These are phyloP conservation scores for Paraescarpia echinospica DNA, from an alignment of 1,140 invertebrate species.

Conservation along the genomic window DNA sequence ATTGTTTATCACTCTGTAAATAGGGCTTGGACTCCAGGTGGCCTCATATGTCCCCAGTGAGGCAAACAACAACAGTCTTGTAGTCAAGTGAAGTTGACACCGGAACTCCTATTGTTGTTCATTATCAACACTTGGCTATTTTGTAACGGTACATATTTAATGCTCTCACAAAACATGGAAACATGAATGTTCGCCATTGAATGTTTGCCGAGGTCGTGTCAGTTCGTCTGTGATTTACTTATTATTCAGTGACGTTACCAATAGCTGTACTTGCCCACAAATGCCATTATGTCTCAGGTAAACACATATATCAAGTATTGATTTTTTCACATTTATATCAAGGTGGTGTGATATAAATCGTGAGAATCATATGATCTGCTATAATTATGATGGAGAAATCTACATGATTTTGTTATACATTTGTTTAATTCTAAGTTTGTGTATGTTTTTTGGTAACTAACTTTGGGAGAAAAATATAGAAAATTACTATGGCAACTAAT, in stretches of 20 bases:
- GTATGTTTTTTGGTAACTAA: too few relatives aligned
- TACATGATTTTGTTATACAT: too few relatives aligned
- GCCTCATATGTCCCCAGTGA: neutral
- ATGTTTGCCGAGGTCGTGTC: neutral
- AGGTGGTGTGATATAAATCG: neutral
- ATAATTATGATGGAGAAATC: too few relatives aligned
- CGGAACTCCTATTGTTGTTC: neutral
- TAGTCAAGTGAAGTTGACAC: neutral
- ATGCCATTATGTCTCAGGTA: neutral
- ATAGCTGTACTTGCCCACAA: neutral
- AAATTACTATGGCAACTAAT: too few relatives aligned
- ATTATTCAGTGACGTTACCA: neutral
- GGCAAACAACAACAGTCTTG: neutral
- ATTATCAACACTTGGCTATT: neutral
- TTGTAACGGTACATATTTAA: neutral
- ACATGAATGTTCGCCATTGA: neutral
- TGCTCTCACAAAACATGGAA: neutral
- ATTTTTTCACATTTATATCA: neutral
- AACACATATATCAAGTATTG: neutral
- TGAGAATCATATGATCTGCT: neutral
- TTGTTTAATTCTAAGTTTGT: too few relatives aligned
- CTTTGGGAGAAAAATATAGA: too few relatives aligned
- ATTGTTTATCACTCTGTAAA: constrained; percentile 1
- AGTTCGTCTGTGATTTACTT: neutral
- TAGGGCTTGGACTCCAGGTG: neutral